Evolutionary conservation across 2,888 invertebrate genomes (phyloP).

Genomic region (Sphecodes monilicornis): DNA sequence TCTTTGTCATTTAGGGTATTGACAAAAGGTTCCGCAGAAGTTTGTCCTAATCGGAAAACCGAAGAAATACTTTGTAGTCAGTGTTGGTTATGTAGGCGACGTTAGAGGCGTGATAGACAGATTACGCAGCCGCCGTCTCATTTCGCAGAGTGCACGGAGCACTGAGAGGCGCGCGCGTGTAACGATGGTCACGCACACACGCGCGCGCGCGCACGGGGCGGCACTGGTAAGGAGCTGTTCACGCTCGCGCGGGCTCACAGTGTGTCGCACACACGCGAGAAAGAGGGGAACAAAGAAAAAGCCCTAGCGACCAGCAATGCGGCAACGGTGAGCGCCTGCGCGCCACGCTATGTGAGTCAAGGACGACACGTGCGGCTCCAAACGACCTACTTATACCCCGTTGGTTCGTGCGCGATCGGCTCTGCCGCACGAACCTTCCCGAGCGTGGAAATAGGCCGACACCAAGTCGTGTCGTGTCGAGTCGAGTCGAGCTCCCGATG

Average conservation of each 20-base stretch:
- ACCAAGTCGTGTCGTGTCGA: constrained; percentile 50
- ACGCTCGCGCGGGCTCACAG: background rate
- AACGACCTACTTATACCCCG: constrained; percentile 84
- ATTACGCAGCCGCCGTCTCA: constrained; percentile 46
- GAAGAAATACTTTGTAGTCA: background rate
- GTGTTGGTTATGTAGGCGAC: constrained; percentile 3
- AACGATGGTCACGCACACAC: constrained; percentile 34
- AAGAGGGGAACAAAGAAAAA: constrained; percentile 72
- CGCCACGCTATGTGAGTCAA: constrained; percentile 84
- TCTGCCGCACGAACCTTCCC: constrained; percentile 78
- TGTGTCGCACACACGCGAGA: constrained; percentile 25
- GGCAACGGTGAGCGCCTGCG: constrained; percentile 82
- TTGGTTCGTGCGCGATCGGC: constrained; percentile 80
- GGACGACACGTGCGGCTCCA: constrained; percentile 84
- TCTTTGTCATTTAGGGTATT: background rate
- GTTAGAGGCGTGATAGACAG: constrained; percentile 38
- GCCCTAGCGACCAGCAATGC: constrained; percentile 80
- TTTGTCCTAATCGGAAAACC: background rate
- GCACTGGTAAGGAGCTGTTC: background rate
- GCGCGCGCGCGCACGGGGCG: background rate
- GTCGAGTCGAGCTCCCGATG: constrained; percentile 29
- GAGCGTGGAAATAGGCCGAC: constrained; percentile 81
- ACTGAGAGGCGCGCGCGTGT: constrained; percentile 49
- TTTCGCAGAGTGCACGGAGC: constrained; percentile 51
- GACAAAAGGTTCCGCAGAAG: background rate